phyloP scores from a whole-genome alignment of 2,113 vertebrate species.

The Oriolus oriolus region DNA sequence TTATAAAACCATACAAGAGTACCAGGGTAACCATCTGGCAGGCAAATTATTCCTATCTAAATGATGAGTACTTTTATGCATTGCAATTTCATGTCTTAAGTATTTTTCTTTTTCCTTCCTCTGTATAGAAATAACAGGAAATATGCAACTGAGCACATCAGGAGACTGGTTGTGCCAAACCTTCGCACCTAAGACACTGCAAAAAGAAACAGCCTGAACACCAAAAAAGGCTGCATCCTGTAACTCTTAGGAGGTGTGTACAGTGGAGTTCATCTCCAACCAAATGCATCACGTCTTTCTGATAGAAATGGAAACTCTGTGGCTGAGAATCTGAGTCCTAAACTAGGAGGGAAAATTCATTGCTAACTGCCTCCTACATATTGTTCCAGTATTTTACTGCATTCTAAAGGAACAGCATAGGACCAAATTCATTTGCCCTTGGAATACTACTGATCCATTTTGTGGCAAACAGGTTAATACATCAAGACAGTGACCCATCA shows the following conservation, averaged over 20 bases:
- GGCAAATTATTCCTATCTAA: neutral
- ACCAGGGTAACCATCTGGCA: neutral
- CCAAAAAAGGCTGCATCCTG: neutral
- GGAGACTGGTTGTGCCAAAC: neutral
- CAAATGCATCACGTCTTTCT: fast-evolving
- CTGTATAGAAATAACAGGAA: neutral
- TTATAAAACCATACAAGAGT: neutral
- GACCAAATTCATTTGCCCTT: neutral
- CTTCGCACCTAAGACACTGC: too few relatives aligned
- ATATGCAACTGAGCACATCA: neutral
- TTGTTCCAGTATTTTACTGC: neutral
- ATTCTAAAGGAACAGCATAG: neutral
- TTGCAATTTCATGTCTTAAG: neutral
- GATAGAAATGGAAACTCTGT: neutral
- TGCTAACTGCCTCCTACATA: neutral
- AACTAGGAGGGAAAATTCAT: neutral
- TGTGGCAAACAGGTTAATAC: neutral
- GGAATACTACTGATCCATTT: neutral
- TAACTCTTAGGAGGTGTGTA: fast-evolving
- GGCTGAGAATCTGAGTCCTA: neutral
- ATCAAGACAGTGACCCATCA: neutral
- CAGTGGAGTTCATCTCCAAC: neutral
- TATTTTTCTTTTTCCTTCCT: neutral
- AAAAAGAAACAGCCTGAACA: neutral
- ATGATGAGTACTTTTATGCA: neutral